phyloP scores from a whole-genome alignment of 2,888 invertebrate genomes.

The Laspeyria flexula region DNA sequence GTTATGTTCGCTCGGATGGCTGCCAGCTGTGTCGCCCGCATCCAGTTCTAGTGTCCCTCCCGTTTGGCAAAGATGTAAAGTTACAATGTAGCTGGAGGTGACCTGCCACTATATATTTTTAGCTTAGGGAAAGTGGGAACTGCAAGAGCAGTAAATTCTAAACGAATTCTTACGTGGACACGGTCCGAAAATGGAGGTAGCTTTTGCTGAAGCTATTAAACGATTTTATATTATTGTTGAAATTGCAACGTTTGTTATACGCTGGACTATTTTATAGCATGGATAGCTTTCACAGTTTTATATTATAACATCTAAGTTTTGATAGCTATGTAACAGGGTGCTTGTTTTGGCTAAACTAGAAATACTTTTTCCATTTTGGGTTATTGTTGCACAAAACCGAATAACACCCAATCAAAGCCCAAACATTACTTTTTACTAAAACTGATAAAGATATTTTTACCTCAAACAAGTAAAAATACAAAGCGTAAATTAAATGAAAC shows the following conservation, averaged over 20 bases:
- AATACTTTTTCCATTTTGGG: too few species aligned
- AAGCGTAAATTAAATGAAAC: not conserved
- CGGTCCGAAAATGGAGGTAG: constrained; percentile 1
- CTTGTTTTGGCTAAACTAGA: too few species aligned
- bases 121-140: constrained; percentile 15
- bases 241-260: not conserved
- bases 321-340: too few species aligned
- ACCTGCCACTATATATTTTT: constrained; percentile 36
- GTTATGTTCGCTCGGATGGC: constrained; percentile 77
- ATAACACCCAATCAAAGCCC: too few species aligned
- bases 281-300: too few species aligned
- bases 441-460: too few species aligned
- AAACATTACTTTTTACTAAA: too few species aligned
- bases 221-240: not conserved
- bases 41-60: constrained; percentile 61
- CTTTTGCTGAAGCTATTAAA: not conserved
- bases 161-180: constrained; percentile 7
- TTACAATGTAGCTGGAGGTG: constrained; percentile 62
- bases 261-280: too few species aligned
- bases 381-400: too few species aligned
- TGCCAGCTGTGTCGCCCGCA: constrained; percentile 78
- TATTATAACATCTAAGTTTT: too few species aligned
- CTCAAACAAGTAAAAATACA: not conserved
- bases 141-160: constrained; percentile 14
- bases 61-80: constrained; percentile 64